A percentile compares a stretch with the other conserved stretches of the same genome.
phyloP scores from a whole-genome alignment of 2,113 vertebrate species.

The Pollimyrus isidori region DNA sequence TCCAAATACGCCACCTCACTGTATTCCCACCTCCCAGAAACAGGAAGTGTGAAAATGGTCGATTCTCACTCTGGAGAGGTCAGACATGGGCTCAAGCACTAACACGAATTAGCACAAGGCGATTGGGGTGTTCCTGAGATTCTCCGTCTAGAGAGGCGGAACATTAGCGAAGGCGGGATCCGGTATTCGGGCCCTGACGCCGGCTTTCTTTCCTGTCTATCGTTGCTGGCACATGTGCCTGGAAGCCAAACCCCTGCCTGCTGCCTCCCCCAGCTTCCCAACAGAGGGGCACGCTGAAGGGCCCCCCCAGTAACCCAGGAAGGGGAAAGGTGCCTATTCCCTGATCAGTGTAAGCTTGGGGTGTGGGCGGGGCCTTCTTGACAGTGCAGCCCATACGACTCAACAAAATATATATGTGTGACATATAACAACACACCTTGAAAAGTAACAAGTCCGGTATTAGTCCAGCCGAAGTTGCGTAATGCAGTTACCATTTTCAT shows the following conservation, averaged over 20 bases:
- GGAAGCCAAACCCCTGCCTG: background rate
- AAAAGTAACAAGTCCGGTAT: background rate
- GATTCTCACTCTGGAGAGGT: background rate
- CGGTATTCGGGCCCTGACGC: background rate
- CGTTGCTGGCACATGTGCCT: constrained; percentile 3
- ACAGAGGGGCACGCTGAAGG: background rate
- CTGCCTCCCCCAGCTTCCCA: background rate
- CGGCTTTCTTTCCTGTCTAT: background rate
- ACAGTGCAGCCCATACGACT: background rate
- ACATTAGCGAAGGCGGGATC: background rate
- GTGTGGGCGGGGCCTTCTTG: background rate
- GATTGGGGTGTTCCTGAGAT: background rate
- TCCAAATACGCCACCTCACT: background rate
- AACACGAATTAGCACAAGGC: background rate
- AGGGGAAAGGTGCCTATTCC: background rate
- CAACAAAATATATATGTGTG: background rate
- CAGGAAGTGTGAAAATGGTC: background rate
- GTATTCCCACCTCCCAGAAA: background rate
- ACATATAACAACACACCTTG: background rate
- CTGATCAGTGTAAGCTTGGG: background rate
- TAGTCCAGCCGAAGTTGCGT: background rate
- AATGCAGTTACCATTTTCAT: background rate
- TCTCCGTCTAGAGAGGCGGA: background rate
- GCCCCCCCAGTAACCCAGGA: background rate
- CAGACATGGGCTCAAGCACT: background rate